These are phyloP conservation scores for Orthosia gothica DNA, from an alignment of 2,888 invertebrate genomes.

Conservation along the genomic window DNA sequence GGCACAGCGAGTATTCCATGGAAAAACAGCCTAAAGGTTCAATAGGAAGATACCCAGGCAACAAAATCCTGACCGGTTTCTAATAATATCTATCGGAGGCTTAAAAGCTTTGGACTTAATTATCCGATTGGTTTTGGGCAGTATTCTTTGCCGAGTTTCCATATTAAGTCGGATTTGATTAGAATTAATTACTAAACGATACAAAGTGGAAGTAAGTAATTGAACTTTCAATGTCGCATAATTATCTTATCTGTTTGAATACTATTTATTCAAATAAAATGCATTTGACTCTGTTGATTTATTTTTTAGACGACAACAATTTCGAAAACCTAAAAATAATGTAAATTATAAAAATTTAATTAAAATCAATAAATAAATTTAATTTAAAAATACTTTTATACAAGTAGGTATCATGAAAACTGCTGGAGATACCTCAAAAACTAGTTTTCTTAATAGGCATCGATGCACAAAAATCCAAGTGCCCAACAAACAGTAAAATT, in stretches of 20 bases:
- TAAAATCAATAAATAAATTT: too few species aligned
- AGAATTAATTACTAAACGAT: constrained; percentile 57
- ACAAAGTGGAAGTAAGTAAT: neutral
- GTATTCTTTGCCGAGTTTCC: constrained; percentile 72
- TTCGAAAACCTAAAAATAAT: too few species aligned
- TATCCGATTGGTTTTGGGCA: constrained; percentile 78
- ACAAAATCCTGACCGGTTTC: constrained; percentile 80
- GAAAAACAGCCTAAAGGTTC: constrained; percentile 61
- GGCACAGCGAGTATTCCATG: neutral
- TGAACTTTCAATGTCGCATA: neutral
- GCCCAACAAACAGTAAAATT: neutral
- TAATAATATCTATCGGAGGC: constrained; percentile 78
- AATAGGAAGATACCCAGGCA: constrained; percentile 72
- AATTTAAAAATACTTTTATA: too few species aligned
- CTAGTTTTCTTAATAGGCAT: neutral
- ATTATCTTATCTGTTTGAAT: too few species aligned
- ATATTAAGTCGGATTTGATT: constrained; percentile 62
- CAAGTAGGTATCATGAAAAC: too few species aligned
- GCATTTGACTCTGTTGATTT: neutral
- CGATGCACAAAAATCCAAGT: neutral
- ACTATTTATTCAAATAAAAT: neutral
- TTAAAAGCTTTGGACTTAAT: constrained; percentile 83
- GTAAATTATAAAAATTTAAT: too few species aligned
- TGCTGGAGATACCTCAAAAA: too few species aligned
- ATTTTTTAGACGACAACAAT: too few species aligned